phyloP scores from a whole-genome alignment of 2,888 invertebrate species.

The Teleogryllus oceanicus region DNA sequence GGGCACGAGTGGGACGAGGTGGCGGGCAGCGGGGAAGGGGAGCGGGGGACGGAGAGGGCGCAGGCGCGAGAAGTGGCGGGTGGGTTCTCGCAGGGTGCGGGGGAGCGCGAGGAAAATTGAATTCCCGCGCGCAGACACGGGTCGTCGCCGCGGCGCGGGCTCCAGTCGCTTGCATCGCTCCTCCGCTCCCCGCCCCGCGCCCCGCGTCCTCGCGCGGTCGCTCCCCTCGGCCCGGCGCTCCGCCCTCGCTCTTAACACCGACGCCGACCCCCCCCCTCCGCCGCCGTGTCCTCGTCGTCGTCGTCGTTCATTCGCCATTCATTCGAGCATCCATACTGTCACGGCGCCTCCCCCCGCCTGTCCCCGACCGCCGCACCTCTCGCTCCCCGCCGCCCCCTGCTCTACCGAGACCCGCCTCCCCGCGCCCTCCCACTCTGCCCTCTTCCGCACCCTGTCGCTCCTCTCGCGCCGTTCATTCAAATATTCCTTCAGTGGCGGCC shows the following conservation, averaged over 20 bases:
- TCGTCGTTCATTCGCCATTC: conserved; percentile 11
- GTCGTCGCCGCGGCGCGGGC: background rate
- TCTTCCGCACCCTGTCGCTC: too few species aligned
- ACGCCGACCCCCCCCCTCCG: background rate
- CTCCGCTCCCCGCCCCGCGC: too few species aligned
- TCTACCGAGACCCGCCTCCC: too few species aligned
- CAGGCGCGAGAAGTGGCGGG: background rate
- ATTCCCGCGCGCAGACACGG: background rate
- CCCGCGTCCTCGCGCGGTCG: too few species aligned
- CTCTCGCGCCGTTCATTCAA: too few species aligned
- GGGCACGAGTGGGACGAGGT: background rate
- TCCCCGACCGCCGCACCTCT: too few species aligned
- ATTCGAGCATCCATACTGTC: background rate
- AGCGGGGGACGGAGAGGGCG: background rate
- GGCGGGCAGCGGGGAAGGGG: background rate
- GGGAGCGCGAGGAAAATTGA: background rate
- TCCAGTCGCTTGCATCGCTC: too few species aligned
- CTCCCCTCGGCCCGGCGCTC: too few species aligned
- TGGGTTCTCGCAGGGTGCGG: background rate
- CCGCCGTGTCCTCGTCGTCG: background rate
- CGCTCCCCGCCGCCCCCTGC: too few species aligned
- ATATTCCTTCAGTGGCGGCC: background rate
- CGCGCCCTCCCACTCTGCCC: too few species aligned
- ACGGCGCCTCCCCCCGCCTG: background rate
- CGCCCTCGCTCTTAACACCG: background rate